These are phyloP conservation scores for Sapajus apella DNA, from an alignment of 2,113 vertebrate genomes.

Conservation along the genomic window DNA sequence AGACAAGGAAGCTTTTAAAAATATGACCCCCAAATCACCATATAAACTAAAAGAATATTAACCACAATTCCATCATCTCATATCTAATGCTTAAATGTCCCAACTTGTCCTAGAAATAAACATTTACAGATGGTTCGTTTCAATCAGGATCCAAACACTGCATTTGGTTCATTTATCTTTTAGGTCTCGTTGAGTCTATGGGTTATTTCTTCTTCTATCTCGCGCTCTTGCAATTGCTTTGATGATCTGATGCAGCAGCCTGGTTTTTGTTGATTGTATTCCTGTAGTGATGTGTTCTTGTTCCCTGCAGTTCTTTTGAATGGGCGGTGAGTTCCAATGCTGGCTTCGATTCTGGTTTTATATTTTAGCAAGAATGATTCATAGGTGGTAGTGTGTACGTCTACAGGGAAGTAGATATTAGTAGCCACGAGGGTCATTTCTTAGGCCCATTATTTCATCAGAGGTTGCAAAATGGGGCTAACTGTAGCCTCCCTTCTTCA, in stretches of 20 bases:
- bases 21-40: not conserved
- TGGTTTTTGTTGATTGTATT: not conserved
- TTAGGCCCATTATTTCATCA: not conserved
- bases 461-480: not conserved
- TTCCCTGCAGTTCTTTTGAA: not conserved
- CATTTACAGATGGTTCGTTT: not conserved
- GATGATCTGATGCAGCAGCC: not conserved
- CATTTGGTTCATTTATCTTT: not conserved
- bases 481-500: not conserved
- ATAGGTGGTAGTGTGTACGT: not conserved
- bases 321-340: not conserved
- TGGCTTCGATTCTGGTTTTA: not conserved
- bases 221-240: not conserved
- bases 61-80: not conserved
- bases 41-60: not conserved
- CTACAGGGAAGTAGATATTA: not conserved
- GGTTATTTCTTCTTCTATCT: not conserved
- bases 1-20: not conserved
- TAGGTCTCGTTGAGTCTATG: not conserved
- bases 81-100: not conserved
- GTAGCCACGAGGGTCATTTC: not conserved
- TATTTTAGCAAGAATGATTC: not conserved
- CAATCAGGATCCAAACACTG: not conserved
- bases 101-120: not conserved
- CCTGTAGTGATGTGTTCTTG: no score